A percentile compares a stretch with the other conserved stretches of the same genome.
Conservation (phyloP, 92 coral and sea anemone species). For the Paragorgia papillata region DNA sequence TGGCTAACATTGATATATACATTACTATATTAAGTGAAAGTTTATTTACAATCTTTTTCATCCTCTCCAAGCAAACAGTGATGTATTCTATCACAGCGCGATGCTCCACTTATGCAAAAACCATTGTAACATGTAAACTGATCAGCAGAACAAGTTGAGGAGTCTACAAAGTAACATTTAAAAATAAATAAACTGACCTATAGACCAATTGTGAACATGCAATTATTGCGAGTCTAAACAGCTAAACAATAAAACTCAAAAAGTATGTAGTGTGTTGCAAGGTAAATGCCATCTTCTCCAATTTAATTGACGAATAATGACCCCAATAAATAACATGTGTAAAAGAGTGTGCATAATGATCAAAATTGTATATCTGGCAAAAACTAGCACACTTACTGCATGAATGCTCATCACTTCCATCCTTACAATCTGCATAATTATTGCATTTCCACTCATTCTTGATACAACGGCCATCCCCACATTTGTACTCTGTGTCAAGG, state of each 20-base stretch:
- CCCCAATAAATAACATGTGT: no score
- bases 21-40: neutral
- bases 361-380: no score
- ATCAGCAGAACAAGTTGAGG: slow-evolving; percentile 60
- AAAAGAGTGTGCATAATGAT: no score
- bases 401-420: slow-evolving; percentile 23
- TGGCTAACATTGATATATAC: no score
- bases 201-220: no score
- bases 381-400: slow-evolving; percentile 41
- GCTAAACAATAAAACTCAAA: no score
- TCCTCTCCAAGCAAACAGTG: slow-evolving; percentile 30
- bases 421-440: slow-evolving; percentile 20
- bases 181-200: no score
- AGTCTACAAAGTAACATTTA: slow-evolving; percentile 2
- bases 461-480: slow-evolving; percentile 33
- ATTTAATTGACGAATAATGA: no score
- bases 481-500: slow-evolving; percentile 10
- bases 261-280: no score
- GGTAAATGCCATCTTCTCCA: no score
- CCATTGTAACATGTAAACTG: slow-evolving; percentile 79
- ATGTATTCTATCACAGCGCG: slow-evolving; percentile 33
- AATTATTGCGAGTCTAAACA: no score
- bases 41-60: slow-evolving; percentile 21
- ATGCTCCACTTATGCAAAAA: slow-evolving; percentile 45
- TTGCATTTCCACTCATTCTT: slow-evolving; percentile 11